Evolutionary conservation across 2,113 vertebrate species (phyloP), one percentile per base, ranked within the genome.

Genomic region (Pao palembangensis): DNA sequence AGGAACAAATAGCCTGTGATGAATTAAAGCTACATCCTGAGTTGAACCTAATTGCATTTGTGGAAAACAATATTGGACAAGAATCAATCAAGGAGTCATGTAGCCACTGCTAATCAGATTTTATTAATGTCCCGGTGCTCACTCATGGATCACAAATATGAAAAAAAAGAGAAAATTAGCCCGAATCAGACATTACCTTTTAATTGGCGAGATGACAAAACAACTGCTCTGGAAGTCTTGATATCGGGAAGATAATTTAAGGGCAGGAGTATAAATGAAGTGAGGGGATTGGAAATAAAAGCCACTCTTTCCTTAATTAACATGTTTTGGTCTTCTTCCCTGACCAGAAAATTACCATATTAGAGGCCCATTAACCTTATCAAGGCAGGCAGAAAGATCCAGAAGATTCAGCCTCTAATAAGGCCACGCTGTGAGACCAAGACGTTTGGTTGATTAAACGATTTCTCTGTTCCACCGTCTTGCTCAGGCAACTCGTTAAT

Each of bases 191-290:
- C 49, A 6, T 20, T 17, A 16, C 12, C 42, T 71, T 78, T 79
- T 88, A 87, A 89, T 89, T 85, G 81, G 76, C 64, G 76, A 66
- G 61, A 81, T 71, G 79, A 81, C 62, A 61, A 67, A 84, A 76
- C 73, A 67, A 72, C 62, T 61, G 78, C 69, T 47, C 52, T 64
- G 55, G 64, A 82, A 76, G 77, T 82, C 75, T 83, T 79, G 68
- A 76, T 48, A 67, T 76, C 53, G 46, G 60, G 59, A 84, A 82
- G 79, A 82, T 78, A 28, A 82, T 78, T 78, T 77, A 60, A 83
- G 71, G 79, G 71, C 46, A 17, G 0, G 47, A 68, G 66, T 69
- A 76, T 28, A 59, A 69, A 51, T 7, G 4, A 70, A 75, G 67
- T 49, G 54, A 73, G 50, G 56, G 61, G 31, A 51, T 13, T 1